phyloP scores from a whole-genome alignment of 2,113 vertebrate species.

The Carassius carassius region DNA sequence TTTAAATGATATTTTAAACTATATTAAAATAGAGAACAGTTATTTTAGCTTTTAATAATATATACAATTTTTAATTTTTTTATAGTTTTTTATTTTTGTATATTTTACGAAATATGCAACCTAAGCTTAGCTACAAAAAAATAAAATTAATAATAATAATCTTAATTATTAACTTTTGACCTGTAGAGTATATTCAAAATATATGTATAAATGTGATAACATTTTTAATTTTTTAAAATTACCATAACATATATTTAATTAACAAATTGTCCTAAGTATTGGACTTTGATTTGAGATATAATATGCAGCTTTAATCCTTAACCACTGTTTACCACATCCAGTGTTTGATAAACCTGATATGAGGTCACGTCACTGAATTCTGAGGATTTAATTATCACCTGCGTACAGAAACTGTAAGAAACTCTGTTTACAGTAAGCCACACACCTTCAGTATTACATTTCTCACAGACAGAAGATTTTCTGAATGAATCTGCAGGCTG shows the following conservation, averaged over 20 bases:
- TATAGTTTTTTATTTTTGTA: not conserved
- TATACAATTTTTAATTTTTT: not conserved
- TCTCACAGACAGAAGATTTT: slow-evolving; percentile 8
- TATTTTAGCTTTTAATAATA: not conserved
- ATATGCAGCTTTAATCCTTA: not conserved
- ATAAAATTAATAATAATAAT: too few species aligned
- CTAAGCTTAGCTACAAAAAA: too few species aligned
- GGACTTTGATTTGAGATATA: not conserved
- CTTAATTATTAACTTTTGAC: too few species aligned
- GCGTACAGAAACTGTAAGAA: slow-evolving; percentile 6
- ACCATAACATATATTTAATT: not conserved
- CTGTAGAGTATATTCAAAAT: not conserved
- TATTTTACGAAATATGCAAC: too few species aligned
- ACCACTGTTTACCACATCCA: slow-evolving; percentile 12
- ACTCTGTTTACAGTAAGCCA: not conserved
- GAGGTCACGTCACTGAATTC: not conserved
- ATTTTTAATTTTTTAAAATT: too few species aligned
- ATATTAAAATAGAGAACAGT: too few species aligned
- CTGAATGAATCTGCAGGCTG: slow-evolving; percentile 34
- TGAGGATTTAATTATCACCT: slow-evolving; percentile 6
- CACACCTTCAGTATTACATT: not conserved
- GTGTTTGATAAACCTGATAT: slow-evolving; percentile 18
- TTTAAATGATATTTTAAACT: too few species aligned
- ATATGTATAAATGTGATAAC: not conserved
- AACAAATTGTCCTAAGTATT: not conserved